Conservation (phyloP, 1,140 invertebrate species). For the Neuroterus valhalla region DNA sequence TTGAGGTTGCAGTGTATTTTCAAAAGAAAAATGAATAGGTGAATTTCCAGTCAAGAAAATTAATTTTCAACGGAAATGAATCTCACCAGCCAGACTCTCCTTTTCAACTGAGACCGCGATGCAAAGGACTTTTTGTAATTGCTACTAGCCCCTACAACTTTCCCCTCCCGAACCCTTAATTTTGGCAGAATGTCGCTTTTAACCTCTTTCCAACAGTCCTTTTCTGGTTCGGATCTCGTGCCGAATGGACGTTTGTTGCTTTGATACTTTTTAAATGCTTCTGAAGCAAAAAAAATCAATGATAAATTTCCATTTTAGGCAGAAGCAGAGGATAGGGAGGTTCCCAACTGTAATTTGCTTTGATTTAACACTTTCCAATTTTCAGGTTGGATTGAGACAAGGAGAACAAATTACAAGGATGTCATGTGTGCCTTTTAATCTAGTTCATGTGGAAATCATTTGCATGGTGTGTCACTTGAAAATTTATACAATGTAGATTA, state of each 20-base stretch:
- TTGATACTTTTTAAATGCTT: conserved; percentile 52
- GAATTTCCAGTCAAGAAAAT: no score
- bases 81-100: conserved; percentile 60
- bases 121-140: conserved; percentile 60
- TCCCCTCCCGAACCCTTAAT: conserved; percentile 41
- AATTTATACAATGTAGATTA: no score
- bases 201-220: conserved; percentile 35
- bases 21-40: no score
- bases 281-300: conserved; percentile 47
- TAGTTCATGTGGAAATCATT: no score
- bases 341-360: conserved; percentile 31
- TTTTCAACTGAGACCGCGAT: conserved; percentile 54
- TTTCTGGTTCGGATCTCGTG: conserved; percentile 34
- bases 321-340: conserved; percentile 43
- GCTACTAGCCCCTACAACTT: conserved; percentile 45
- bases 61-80: no score
- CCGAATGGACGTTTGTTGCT: conserved; percentile 37
- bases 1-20: no score
- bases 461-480: no score
- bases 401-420: not conserved
- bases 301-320: conserved; percentile 42
- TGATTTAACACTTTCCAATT: not conserved
- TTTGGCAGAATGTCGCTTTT: not conserved
- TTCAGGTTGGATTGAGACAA: not conserved
- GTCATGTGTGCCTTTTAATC: no score